Base-by-base conservation (phyloP, 2,797 vertebrate genomes). In the Parambassis ranga region DNA sequence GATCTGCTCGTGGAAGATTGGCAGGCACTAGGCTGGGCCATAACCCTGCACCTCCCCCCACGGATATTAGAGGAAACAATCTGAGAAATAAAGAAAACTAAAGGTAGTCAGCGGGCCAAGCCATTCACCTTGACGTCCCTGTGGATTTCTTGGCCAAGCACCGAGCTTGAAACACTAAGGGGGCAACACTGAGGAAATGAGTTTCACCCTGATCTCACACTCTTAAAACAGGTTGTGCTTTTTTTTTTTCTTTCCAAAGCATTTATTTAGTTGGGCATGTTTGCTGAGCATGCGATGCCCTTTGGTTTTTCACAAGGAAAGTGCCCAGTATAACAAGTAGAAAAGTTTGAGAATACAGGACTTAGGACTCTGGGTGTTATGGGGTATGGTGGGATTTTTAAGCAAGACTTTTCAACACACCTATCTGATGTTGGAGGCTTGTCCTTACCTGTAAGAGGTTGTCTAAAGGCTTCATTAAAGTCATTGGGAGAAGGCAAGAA, bases 41-140 rank as follows among this genome's bases (percentile, higher is more conserved):
- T 52, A 58, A 76, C 66, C 59, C 60, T 46, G 27, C 44, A 15
- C 15, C 19, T 55, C 38, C 32, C 10, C 28, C 16, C 28, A 43
- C 1, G 24, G 61, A 79, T 64, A 71, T 79, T 60, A 71, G 14
- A 60, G 60, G 60, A 66, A 86, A 75, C 61, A 50, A 66, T 78
- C 36, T 55, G 64, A 61, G 56, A 78, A 83, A 70, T 71, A 73
- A 77, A 78, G 48, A 49, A 79, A 74, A 77, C n/a, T 64, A 16
- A 52, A 50, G 43, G 46, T 47, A 67, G 61, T 68, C 58, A 73
- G 65, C 62, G 53, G 70, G 66, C 41, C 51, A 42, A 56, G 51
- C 33, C 44, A 3, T 65, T 83, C 77, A 81, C 71, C 75, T 79
- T 42, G 53, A 49, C 9, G 4, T 81, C 71, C 69, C 65, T 0